A percentile compares a stretch with the other conserved stretches of the same genome.
Conservation (phyloP, 2,888 invertebrate genomes). For the Theretra japonica region DNA sequence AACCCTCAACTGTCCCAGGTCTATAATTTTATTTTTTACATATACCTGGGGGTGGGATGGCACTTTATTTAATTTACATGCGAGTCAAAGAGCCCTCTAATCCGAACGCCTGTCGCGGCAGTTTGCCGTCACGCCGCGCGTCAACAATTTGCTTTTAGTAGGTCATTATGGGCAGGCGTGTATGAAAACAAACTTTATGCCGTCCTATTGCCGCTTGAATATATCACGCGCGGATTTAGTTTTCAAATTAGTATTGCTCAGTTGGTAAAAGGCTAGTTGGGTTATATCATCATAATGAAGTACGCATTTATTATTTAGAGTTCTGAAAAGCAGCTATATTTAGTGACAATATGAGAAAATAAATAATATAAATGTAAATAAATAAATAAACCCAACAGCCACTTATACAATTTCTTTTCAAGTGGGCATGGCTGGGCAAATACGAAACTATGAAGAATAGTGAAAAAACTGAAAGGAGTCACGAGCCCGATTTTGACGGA, state of each 20-base stretch:
- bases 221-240: background rate
- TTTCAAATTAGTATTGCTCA: background rate
- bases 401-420: too few relatives aligned
- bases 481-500: too few relatives aligned
- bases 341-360: too few relatives aligned
- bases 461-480: too few relatives aligned
- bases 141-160: conserved; percentile 42
- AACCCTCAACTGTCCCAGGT: background rate
- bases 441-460: too few relatives aligned
- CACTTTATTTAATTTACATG: conserved; percentile 49
- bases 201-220: background rate
- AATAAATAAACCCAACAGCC: too few relatives aligned
- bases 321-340: too few relatives aligned
- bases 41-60: conserved; percentile 36
- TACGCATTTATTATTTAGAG: too few relatives aligned
- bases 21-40: background rate
- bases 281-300: too few relatives aligned
- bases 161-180: background rate
- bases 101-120: conserved; percentile 48
- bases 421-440: too few relatives aligned
- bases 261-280: too few relatives aligned
- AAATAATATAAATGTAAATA: too few relatives aligned
- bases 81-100: conserved; percentile 42
- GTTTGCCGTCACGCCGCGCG: conserved; percentile 33
- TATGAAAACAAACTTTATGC: background rate